These are phyloP conservation scores for Ametastegia equiseti DNA, from an alignment of 2,888 invertebrate genomes.

Conservation along the genomic window DNA sequence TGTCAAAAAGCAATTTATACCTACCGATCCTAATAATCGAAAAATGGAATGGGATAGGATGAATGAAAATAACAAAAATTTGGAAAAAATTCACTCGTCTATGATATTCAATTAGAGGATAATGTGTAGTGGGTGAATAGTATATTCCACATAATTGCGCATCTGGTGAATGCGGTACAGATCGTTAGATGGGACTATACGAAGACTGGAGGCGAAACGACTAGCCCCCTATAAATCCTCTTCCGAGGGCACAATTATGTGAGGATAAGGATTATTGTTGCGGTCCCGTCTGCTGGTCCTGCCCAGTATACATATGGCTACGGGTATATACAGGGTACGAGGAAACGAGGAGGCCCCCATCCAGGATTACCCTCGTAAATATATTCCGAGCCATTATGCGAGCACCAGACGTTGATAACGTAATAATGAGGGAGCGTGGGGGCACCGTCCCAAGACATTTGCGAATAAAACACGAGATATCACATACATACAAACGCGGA, in stretches of 20 bases:
- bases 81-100: too few relatives aligned
- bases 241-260: slow-evolving; percentile 72
- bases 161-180: slow-evolving; percentile 44
- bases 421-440: slow-evolving; percentile 70
- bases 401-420: slow-evolving; percentile 68
- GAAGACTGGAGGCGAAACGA: slow-evolving; percentile 54
- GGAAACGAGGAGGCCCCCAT: not conserved
- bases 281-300: slow-evolving; percentile 52
- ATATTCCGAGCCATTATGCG: slow-evolving; percentile 31
- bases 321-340: not conserved
- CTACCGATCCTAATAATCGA: too few relatives aligned
- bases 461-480: not conserved
- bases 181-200: slow-evolving; percentile 72
- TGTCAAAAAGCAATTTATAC: too few relatives aligned
- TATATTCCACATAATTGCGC: not conserved
- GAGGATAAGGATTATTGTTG: slow-evolving; percentile 74
- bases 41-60: too few relatives aligned
- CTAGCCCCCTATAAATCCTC: slow-evolving; percentile 72
- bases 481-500: not conserved
- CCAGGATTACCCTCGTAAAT: slow-evolving; percentile 30
- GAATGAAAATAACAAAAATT: too few relatives aligned
- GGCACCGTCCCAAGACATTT: slow-evolving; percentile 29
- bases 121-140: too few relatives aligned
- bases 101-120: too few relatives aligned
- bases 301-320: slow-evolving; percentile 35